Evolutionary conservation across 2,888 invertebrate genomes (phyloP).

Genomic region (Phanerotoma sp.): DNA sequence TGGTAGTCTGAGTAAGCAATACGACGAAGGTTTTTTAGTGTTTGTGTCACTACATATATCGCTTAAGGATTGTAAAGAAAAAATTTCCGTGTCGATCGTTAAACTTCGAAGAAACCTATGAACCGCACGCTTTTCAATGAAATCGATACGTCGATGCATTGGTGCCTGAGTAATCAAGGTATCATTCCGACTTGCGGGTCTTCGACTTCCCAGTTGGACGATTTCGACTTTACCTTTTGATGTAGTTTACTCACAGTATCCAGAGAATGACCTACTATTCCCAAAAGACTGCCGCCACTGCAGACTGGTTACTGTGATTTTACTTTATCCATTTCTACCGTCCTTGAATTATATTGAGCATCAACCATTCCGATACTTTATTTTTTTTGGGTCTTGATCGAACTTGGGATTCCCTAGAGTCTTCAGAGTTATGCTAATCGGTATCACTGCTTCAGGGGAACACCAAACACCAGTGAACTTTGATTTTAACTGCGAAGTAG

Average conservation of each 20-base stretch:
- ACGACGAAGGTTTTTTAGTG: conserved; percentile 14
- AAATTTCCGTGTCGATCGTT: conserved; percentile 32
- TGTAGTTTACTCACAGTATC: conserved; percentile 2
- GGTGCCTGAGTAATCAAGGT: conserved; percentile 55
- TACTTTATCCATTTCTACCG: conserved; percentile 4
- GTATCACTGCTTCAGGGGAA: conserved; percentile 4
- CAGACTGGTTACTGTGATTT: not conserved
- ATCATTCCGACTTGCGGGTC: conserved; percentile 56
- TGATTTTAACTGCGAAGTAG: not conserved
- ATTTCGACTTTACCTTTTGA: not conserved
- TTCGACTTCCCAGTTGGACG: conserved; percentile 35
- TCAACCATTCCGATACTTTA: conserved; percentile 3
- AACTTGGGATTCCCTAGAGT: conserved; percentile 3
- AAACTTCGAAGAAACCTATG: conserved; percentile 50
- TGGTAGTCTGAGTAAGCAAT: not conserved
- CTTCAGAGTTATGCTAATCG: conserved; percentile 7
- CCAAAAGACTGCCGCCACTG: not conserved
- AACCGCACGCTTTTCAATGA: conserved; percentile 53
- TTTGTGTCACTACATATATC: conserved; percentile 1
- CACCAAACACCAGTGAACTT: not conserved
- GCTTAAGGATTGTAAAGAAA: not conserved
- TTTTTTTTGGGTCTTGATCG: conserved; percentile 8
- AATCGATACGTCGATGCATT: conserved; percentile 52
- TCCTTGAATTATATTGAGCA: conserved; percentile 4
- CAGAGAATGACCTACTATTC: not conserved